Base-by-base conservation (phyloP, 2,888 invertebrate species). In the Rhingia rostrata region DNA sequence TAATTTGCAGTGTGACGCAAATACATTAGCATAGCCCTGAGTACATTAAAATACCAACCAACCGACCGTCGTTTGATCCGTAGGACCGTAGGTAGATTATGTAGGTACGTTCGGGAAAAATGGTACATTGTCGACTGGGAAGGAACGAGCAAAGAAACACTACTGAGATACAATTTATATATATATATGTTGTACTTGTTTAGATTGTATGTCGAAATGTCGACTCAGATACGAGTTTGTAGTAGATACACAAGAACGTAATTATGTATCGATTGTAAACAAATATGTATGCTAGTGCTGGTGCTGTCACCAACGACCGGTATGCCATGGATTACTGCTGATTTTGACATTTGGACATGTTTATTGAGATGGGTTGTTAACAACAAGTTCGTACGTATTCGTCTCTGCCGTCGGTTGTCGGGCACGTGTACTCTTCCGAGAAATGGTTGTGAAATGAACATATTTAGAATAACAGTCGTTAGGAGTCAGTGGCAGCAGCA, bases 1-100 rank as follows among this genome's bases (percentile, higher is more conserved):
- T 67, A 83, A 83, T 83, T 83, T 74, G 67, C 79, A 60, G 51
- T 74, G 73, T 83, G 83, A 74, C 79, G 79, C 63, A 79, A 63
- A 74, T 69, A 56, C 51, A 64, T 64, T 37, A 63, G 54, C 49
- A 70, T 60, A 64, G 54, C n/a, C 35, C 30, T 61, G 14, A 14
- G 63, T 64, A 64, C 7, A 41, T 33, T 9, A 41, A 22, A 22
- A 22, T 22, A 22, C 22, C 22, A 22, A 22, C 22, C 22, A 22
- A 22, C 22, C 22, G 22, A 22, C 22, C 22, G 22, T 2, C 14
- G 51, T 12, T 33, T 30, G n/a, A 22, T 39, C 3, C 14, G 12
- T 6, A 43, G 1, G 51, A 6, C 32, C 4, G 72, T 72, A 56
- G 72, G 43, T 66, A 73, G 67, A 35, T 67, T 73, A 66, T 80